Conservation (phyloP, 2,113 vertebrate genomes). For the Proteles cristata region DNA sequence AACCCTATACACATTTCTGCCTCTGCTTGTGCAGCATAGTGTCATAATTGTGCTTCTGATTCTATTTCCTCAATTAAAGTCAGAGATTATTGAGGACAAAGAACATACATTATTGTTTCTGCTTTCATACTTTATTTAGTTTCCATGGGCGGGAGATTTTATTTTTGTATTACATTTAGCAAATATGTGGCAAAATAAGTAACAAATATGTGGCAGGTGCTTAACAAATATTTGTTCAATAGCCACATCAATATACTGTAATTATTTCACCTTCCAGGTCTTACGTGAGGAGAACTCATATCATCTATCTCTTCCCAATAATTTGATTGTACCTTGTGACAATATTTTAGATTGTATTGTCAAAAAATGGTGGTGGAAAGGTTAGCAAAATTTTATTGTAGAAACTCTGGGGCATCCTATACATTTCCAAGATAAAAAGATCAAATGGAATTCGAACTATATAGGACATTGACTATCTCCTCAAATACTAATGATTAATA, state of each 20-base stretch:
- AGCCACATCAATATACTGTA: neutral
- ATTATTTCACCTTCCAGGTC: neutral
- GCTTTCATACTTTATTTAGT: neutral
- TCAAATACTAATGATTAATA: neutral
- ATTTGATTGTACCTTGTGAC: neutral
- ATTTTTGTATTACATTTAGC: neutral
- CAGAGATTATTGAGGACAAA: neutral
- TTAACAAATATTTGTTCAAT: neutral
- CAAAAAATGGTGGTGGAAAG: neutral
- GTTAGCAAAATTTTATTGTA: neutral
- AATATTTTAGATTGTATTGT: neutral
- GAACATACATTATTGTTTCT: neutral
- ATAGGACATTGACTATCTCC: neutral
- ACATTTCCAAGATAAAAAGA: neutral
- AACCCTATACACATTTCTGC: neutral
- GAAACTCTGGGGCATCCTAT: neutral
- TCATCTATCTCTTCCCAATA: neutral
- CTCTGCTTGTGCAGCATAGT: neutral
- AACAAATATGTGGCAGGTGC: neutral
- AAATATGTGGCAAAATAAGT: neutral
- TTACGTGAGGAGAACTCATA: neutral
- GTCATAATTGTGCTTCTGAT: neutral
- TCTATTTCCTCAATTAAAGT: neutral
- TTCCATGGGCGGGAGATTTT: neutral
- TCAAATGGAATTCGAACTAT: neutral